Conservation (phyloP, 2,888 invertebrate species). For the Phymatocera aterrima region DNA sequence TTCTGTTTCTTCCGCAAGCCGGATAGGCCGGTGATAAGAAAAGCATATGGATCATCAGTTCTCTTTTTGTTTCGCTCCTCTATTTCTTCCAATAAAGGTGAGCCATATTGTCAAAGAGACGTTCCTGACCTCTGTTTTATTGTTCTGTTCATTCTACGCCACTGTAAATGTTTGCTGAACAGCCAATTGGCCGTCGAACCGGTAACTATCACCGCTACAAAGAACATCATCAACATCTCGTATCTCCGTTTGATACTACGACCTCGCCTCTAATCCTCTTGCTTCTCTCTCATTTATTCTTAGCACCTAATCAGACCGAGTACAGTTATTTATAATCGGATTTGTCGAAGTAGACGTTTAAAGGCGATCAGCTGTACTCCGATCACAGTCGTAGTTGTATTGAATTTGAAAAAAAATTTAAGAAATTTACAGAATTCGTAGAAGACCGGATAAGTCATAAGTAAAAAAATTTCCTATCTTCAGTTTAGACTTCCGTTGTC, state of each 20-base stretch:
- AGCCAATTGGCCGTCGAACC: slow-evolving; percentile 54
- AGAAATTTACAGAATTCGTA: too few species aligned
- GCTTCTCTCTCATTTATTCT: slow-evolving; percentile 60
- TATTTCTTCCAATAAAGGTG: background rate
- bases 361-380: slow-evolving; percentile 43
- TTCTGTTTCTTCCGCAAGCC: background rate
- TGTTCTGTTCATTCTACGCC: slow-evolving; percentile 37
- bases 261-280: slow-evolving; percentile 26
- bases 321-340: slow-evolving; percentile 60
- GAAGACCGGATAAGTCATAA: too few species aligned
- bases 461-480: too few species aligned
- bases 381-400: background rate
- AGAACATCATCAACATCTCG: slow-evolving; percentile 25
- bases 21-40: background rate
- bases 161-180: slow-evolving; percentile 49
- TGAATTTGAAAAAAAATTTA: too few species aligned
- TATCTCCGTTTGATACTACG: slow-evolving; percentile 3
- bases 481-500: too few species aligned
- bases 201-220: slow-evolving; percentile 44
- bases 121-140: slow-evolving; percentile 14
- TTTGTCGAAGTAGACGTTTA: slow-evolving; percentile 50
- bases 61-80: background rate
- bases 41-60: background rate
- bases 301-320: slow-evolving; percentile 66
- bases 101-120: slow-evolving; percentile 29